phyloP scores from a whole-genome alignment of 2,797 vertebrate genomes.

The Coregonus ussuriensis region DNA sequence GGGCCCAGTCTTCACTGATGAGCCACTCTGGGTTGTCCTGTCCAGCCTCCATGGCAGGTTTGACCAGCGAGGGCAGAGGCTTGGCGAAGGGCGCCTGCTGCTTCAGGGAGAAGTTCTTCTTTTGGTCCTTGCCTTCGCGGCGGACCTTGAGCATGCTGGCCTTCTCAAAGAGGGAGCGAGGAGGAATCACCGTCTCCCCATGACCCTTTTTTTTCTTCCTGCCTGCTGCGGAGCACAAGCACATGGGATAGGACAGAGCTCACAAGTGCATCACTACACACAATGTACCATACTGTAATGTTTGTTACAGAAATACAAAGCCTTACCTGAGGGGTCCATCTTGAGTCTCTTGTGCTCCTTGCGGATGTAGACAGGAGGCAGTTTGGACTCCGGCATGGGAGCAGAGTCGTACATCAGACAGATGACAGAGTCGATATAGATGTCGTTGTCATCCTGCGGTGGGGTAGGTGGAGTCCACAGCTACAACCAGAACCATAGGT shows the following conservation, averaged over 20 bases:
- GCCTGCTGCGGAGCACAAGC: slow-evolving; percentile 74
- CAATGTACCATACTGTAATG: background rate
- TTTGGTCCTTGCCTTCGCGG: slow-evolving; percentile 90
- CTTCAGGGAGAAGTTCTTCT: slow-evolving; percentile 91
- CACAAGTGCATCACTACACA: background rate
- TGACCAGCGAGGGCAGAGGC: slow-evolving; percentile 87
- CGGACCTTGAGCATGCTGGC: slow-evolving; percentile 90
- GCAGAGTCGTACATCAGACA: slow-evolving; percentile 91
- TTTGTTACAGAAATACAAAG: background rate
- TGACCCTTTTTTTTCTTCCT: slow-evolving; percentile 94
- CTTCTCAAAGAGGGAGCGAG: slow-evolving; percentile 92
- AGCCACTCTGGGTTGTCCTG: slow-evolving; percentile 95
- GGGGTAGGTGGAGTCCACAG: slow-evolving; percentile 94
- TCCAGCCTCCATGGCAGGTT: slow-evolving; percentile 84
- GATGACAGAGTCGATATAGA: slow-evolving; percentile 93
- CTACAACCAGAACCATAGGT: slow-evolving; percentile 58
- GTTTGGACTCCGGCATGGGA: slow-evolving; percentile 87
- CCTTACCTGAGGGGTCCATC: slow-evolving; percentile 85
- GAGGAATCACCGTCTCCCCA: slow-evolving; percentile 89
- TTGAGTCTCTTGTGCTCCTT: slow-evolving; percentile 92
- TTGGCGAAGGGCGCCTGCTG: slow-evolving; percentile 92
- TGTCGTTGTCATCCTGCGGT: slow-evolving; percentile 92
- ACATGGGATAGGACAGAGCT: background rate
- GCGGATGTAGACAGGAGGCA: slow-evolving; percentile 88
- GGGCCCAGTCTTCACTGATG: slow-evolving; percentile 94